Evolutionary conservation across 2,113 vertebrate species (phyloP), one percentile per base, ranked within the genome.

Genomic region (Istiophorus platypterus): DNA sequence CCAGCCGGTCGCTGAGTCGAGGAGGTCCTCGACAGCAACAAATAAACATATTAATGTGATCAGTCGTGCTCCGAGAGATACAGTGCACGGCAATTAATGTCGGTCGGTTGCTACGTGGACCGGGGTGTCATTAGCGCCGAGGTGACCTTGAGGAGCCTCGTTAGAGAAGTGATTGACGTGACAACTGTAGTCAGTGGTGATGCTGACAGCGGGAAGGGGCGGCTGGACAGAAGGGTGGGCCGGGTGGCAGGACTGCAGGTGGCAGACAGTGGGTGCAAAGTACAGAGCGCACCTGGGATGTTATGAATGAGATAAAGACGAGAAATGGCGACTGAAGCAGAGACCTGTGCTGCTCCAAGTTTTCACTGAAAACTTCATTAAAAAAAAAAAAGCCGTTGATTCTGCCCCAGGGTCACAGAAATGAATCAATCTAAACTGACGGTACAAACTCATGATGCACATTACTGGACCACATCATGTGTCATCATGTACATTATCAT

Each of bases 31-130:
- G 13, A 72, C 70, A 56, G 77, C 76, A 24, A 88, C 88, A 91
- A 85, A 92, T 93, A 92, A 92, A 94, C 90, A 89, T 85, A 89
- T 90, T 88, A 90, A 92, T 82, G 78, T 47, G 85, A 92, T 92
- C 90, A 17, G 82, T 77, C 64, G 61, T 79, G 84, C 88, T 88
- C 84, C 6, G 74, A 83, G 85, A 82, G 82, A 24, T 18, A 72
- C 76, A 82, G 84, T n/a, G 72, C 42, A 31, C 4, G 65, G 82
- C 87, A 92, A 94, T 94, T 93, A 93, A 72, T 61, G 24, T 14
- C 77, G 18, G 56, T 76, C 89, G 84, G 91, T 84, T 89, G 73
- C 84, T 62, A 91, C 62, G 85, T 49, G 52, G 75, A 51, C 45
- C 54, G 41, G n/a, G 24, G 82, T 17, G 87, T 77, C 59, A 24